phyloP scores from a whole-genome alignment of 2,797 vertebrate species.

The Chloroceryle inda region DNA sequence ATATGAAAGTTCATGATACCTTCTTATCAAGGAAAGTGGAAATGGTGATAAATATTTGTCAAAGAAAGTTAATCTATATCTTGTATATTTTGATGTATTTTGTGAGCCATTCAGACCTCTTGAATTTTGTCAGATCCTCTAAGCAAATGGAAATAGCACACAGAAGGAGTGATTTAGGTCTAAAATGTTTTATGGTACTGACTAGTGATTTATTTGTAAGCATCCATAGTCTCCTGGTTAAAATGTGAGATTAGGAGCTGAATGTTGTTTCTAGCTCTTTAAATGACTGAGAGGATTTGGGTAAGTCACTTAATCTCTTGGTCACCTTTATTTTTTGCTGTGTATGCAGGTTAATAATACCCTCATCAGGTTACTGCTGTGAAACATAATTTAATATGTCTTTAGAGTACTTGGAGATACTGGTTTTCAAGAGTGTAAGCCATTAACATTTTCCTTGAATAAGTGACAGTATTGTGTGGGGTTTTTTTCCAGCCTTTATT shows the following conservation, averaged over 20 bases:
- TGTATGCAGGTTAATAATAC: neutral
- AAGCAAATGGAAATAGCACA: constrained; percentile 36
- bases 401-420: neutral
- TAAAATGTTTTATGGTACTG: neutral
- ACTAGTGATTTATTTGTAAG: constrained; percentile 34
- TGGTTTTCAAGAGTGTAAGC: neutral
- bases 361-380: neutral
- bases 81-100: constrained; percentile 28
- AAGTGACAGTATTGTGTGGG: constrained; percentile 35
- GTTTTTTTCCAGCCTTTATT: constrained; percentile 88
- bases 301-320: constrained; percentile 54
- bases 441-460: neutral
- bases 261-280: constrained; percentile 1
- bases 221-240: constrained; percentile 10
- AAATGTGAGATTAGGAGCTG: constrained; percentile 47
- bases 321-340: constrained; percentile 3
- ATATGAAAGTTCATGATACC: neutral
- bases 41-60: constrained; percentile 39
- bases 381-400: neutral
- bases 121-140: constrained; percentile 53
- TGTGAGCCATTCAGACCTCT: neutral
- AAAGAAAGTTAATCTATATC: constrained; percentile 22
- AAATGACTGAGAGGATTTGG: constrained; percentile 35
- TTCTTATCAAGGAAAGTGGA: neutral
- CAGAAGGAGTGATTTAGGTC: constrained; percentile 28